Evolutionary conservation across 2,888 invertebrate species (phyloP).

Genomic region (Rhopalosiphum nymphaeae): DNA sequence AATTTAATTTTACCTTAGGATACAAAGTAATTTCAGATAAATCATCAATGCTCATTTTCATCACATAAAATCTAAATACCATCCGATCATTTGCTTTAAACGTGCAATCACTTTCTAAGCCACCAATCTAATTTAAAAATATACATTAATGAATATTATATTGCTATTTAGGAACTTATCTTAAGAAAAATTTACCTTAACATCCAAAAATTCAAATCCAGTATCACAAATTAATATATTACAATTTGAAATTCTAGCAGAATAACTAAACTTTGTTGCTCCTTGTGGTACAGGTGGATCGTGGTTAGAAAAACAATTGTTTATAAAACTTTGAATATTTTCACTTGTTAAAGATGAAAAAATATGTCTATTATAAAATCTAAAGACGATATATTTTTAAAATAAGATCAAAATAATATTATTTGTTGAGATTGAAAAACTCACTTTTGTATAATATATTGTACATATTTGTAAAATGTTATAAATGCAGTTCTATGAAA

Average conservation of each 20-base stretch:
- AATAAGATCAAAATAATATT: not conserved
- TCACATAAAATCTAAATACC: conserved; percentile 79
- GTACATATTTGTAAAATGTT: conserved; percentile 79
- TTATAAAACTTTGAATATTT: conserved; percentile 36
- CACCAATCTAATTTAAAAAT: conserved; percentile 69
- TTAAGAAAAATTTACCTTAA: conserved; percentile 72
- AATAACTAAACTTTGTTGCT: conserved; percentile 81
- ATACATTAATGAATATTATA: not conserved
- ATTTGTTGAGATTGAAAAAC: conserved; percentile 67
- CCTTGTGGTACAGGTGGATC: conserved; percentile 83
- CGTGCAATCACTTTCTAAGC: conserved; percentile 82
- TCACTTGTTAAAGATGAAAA: not conserved
- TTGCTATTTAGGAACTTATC: not conserved
- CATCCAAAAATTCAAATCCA: conserved; percentile 79
- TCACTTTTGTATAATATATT: conserved; percentile 77
- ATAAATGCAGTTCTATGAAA: conserved; percentile 82
- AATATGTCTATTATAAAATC: conserved; percentile 37
- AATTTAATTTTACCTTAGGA: conserved; percentile 69
- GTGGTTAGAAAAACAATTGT: conserved; percentile 68
- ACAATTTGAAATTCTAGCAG: conserved; percentile 77
- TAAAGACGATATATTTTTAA: not conserved
- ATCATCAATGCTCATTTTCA: conserved; percentile 80
- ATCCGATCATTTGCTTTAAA: conserved; percentile 84
- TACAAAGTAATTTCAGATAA: conserved; percentile 81
- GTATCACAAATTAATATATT: conserved; percentile 78